phyloP scores from a whole-genome alignment of 2,888 invertebrate genomes.

The Synanthedon tipuliformis region DNA sequence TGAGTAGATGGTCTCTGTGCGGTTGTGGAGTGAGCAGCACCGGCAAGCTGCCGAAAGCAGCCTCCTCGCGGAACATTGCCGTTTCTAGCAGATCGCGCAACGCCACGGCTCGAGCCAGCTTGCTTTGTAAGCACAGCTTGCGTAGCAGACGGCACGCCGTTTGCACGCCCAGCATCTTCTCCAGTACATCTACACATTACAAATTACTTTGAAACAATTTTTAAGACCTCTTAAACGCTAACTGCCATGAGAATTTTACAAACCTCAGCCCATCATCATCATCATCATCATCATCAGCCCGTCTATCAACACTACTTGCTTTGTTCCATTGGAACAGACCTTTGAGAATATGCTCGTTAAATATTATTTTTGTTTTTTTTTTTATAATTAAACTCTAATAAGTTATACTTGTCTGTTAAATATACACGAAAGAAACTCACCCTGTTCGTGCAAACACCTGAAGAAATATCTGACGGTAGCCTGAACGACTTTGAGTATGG shows the following conservation, averaged over 20 bases:
- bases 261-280: no score
- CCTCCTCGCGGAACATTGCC: constrained; percentile 76
- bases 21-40: constrained; percentile 31
- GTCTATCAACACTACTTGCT: no score
- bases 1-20: constrained; percentile 55
- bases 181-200: constrained; percentile 62
- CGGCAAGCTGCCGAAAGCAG: constrained; percentile 76
- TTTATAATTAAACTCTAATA: background rate
- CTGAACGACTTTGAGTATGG: constrained; percentile 76
- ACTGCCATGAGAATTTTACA: no score
- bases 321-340: no score
- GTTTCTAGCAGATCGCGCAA: constrained; percentile 79
- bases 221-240: no score
- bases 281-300: no score
- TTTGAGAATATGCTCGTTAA: background rate
- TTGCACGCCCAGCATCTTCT: constrained; percentile 74
- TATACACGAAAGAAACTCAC: constrained; percentile 36
- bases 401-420: background rate
- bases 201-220: no score
- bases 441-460: constrained; percentile 75
- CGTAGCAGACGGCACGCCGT: constrained; percentile 74
- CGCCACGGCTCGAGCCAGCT: constrained; percentile 78
- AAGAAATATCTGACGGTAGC: constrained; percentile 83
- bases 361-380: background rate
- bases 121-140: constrained; percentile 74